Evolutionary conservation across 2,888 invertebrate genomes (phyloP).

Genomic region (Drosophila mimica): DNA sequence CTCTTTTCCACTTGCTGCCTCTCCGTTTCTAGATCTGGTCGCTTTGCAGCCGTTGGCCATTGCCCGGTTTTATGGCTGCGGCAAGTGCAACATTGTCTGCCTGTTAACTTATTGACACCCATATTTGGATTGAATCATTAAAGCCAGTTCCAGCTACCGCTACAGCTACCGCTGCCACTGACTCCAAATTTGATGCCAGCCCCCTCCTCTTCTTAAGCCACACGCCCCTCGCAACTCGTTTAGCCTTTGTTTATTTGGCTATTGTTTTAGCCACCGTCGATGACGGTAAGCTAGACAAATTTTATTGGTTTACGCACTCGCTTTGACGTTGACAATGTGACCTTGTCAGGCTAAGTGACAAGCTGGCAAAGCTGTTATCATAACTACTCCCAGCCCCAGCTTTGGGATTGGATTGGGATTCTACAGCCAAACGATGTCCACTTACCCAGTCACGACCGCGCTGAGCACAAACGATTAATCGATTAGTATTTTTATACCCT

Average conservation of each 20-base stretch:
- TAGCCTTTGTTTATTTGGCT: constrained; percentile 74
- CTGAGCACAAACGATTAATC: background rate
- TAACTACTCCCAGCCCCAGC: constrained; percentile 43
- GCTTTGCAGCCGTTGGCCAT: constrained; percentile 35
- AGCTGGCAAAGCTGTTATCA: constrained; percentile 64
- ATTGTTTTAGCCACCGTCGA: constrained; percentile 60
- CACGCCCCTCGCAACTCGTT: constrained; percentile 33
- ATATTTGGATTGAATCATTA: constrained; percentile 81
- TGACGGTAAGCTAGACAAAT: constrained; percentile 69
- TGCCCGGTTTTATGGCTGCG: constrained; percentile 67
- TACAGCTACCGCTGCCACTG: constrained; percentile 10
- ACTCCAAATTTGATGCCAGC: constrained; percentile 1
- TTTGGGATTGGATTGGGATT: constrained; percentile 16
- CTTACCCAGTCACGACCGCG: constrained; percentile 4
- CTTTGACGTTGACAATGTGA: constrained; percentile 78
- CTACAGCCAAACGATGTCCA: constrained; percentile 20
- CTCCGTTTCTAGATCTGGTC: constrained; percentile 9
- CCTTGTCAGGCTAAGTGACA: constrained; percentile 75
- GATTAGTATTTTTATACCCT: no score
- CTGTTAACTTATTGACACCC: constrained; percentile 80
- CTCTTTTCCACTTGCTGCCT: constrained; percentile 1
- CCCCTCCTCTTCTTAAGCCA: no score
- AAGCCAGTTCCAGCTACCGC: constrained; percentile 66
- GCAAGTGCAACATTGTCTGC: constrained; percentile 80
- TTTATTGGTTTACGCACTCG: constrained; percentile 79